These are phyloP conservation scores for Hyaena hyaena DNA, from an alignment of 2,113 vertebrate genomes.

Conservation along the genomic window DNA sequence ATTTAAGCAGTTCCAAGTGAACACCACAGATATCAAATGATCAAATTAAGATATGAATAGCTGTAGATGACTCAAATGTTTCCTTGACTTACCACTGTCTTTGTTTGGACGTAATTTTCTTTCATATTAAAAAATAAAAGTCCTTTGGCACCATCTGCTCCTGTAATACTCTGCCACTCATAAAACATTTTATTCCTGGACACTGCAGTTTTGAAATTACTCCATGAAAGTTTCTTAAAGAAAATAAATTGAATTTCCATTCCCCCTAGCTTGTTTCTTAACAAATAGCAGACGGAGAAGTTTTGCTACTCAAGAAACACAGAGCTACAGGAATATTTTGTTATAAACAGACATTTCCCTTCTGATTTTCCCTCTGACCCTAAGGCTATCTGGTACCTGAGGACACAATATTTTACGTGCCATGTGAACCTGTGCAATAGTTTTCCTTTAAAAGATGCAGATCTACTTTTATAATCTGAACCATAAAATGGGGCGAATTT, in stretches of 20 bases:
- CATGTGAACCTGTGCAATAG: background rate
- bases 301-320: background rate
- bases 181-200: conserved; percentile 46
- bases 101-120: conserved; percentile 65
- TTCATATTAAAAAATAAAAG: conserved; percentile 19
- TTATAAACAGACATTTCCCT: conserved; percentile 8
- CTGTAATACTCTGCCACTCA: conserved; percentile 48
- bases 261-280: conserved; percentile 43
- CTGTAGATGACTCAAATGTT: conserved; percentile 13
- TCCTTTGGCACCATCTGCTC: conserved; percentile 51
- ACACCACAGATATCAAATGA: conserved; percentile 48
- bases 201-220: conserved; percentile 48
- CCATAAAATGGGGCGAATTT: conserved; percentile 7
- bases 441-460: conserved; percentile 25
- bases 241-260: conserved; percentile 60
- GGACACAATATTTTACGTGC: conserved; percentile 4
- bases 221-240: conserved; percentile 46
- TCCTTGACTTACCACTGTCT: conserved; percentile 14
- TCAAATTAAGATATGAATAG: conserved; percentile 44
- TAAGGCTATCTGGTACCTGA: background rate
- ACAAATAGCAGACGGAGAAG: conserved; percentile 21
- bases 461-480: conserved; percentile 30
- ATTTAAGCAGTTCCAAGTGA: conserved; percentile 50
- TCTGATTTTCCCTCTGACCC: background rate
- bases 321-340: background rate